Conservation (phyloP, 2,797 vertebrate genomes). For the Halcyon chelicuti region DNA sequence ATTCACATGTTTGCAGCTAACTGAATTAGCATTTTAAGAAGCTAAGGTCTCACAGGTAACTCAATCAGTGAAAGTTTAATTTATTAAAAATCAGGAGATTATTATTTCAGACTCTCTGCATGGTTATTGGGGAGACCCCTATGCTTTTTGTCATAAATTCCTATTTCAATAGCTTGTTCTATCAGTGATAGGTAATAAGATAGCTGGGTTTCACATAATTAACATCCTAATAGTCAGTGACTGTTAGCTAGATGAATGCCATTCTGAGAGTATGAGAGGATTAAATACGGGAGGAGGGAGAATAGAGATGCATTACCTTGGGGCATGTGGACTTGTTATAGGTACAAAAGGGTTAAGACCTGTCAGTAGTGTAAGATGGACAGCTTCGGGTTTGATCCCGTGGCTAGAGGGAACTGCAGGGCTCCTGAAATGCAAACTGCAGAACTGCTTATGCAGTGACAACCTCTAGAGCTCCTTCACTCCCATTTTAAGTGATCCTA, state of each 20-base stretch:
- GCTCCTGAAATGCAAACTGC: background rate
- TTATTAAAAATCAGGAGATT: background rate
- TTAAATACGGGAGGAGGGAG: background rate
- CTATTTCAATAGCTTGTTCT: background rate
- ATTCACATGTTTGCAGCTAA: background rate
- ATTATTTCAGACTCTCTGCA: background rate
- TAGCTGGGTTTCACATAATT: background rate
- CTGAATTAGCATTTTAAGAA: background rate
- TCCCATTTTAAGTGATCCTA: constrained; percentile 14
- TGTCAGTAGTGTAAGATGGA: background rate
- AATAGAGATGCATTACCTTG: background rate
- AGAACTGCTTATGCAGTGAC: constrained; percentile 23
- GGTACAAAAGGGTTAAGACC: background rate
- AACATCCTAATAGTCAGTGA: background rate
- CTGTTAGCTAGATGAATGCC: background rate
- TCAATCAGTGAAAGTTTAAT: background rate
- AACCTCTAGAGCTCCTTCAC: constrained; percentile 10
- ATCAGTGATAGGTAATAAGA: background rate
- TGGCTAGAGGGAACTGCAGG: background rate
- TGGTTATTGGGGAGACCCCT: background rate
- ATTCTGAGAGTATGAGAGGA: background rate
- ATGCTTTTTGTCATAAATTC: background rate
- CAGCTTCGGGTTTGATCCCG: background rate
- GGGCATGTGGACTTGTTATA: background rate
- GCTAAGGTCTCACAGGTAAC: background rate